phyloP scores from a whole-genome alignment of 2,888 invertebrate species.

The Tetranychus piercei region DNA sequence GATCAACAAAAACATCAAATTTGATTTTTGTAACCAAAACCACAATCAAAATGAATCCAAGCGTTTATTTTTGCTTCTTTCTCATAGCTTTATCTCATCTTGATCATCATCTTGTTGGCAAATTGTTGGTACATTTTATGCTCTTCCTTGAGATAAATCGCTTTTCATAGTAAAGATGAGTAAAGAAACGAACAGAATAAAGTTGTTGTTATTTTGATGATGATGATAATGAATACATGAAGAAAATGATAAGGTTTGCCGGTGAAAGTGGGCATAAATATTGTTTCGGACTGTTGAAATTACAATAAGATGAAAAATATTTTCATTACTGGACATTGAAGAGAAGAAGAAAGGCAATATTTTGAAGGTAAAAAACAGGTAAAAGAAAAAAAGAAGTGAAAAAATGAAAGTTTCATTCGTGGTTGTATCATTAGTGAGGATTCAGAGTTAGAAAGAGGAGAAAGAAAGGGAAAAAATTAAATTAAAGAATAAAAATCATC shows the following conservation, averaged over 20 bases:
- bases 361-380: background rate
- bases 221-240: background rate
- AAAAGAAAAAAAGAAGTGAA: background rate
- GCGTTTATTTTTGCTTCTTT: background rate
- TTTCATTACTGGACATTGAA: background rate
- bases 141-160: background rate
- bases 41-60: background rate
- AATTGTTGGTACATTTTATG: too few species aligned
- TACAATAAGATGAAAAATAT: background rate
- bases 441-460: background rate
- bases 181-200: background rate
- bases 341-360: background rate
- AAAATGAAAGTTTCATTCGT: background rate
- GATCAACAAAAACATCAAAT: background rate
- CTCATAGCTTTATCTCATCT: background rate
- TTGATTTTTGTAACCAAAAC: background rate
- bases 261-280: conserved; percentile 1
- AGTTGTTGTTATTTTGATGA: background rate
- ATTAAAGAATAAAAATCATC: background rate
- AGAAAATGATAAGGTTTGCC: background rate
- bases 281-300: background rate
- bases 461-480: background rate
- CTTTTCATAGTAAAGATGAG: background rate
- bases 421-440: background rate
- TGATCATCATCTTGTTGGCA: too few species aligned